A percentile compares a stretch with the other conserved stretches of the same genome.
Conservation (phyloP, 2,888 invertebrate species). For the Andrena hattorfiana region DNA sequence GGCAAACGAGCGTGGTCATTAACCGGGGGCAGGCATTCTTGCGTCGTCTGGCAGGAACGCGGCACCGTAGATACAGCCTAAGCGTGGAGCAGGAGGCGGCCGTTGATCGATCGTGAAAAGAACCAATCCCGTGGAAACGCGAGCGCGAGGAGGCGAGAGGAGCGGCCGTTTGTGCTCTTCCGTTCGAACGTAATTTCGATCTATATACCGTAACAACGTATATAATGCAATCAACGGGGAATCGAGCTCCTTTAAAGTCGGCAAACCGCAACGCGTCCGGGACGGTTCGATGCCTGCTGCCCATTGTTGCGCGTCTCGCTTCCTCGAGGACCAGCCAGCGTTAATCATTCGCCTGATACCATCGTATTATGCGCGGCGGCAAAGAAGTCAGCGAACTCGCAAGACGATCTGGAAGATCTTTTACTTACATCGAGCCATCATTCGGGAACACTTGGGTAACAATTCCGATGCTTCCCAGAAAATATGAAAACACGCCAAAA, state of each 20-base stretch:
- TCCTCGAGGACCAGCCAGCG: neutral
- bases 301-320: slow-evolving; percentile 6
- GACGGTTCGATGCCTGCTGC: slow-evolving; percentile 17
- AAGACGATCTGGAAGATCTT: no score
- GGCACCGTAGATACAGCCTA: slow-evolving; percentile 46
- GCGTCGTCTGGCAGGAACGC: slow-evolving; percentile 31
- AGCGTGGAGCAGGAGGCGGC: slow-evolving; percentile 12
- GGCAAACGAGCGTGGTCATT: slow-evolving; percentile 53
- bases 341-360: neutral
- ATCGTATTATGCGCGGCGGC: no score
- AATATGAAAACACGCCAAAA: no score
- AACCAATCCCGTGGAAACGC: slow-evolving; percentile 53
- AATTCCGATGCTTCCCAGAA: no score
- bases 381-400: no score
- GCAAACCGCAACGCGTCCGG: slow-evolving; percentile 12
- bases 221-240: slow-evolving; percentile 48
- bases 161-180: slow-evolving; percentile 20
- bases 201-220: slow-evolving; percentile 55
- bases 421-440: no score
- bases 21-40: slow-evolving; percentile 61
- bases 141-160: slow-evolving; percentile 15
- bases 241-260: slow-evolving; percentile 47
- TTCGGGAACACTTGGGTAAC: no score
- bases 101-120: slow-evolving; percentile 58
- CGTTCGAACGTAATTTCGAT: slow-evolving; percentile 58